A percentile compares a stretch with the other conserved stretches of the same genome.
Evolutionary conservation across 2,888 invertebrate species (phyloP).

Genomic region (Andrena camellia): DNA sequence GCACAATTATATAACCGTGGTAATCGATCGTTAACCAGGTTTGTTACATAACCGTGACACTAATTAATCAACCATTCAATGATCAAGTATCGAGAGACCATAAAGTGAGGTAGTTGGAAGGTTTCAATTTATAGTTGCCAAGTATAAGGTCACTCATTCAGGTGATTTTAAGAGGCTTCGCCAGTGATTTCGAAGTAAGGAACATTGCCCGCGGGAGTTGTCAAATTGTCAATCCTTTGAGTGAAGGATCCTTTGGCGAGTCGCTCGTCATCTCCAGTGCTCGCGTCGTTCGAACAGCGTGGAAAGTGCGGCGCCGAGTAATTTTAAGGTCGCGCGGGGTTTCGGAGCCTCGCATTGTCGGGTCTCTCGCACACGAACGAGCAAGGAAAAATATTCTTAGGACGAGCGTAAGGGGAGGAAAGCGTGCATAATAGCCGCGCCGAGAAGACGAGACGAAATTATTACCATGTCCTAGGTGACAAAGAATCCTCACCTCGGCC

Average conservation of each 20-base stretch:
- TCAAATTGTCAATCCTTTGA: neutral
- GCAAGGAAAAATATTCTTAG: slow-evolving; percentile 31
- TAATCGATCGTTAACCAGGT: no score
- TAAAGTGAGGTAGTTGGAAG: no score
- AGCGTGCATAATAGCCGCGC: slow-evolving; percentile 48
- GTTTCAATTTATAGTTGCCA: no score
- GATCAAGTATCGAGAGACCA: no score
- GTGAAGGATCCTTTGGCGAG: slow-evolving; percentile 7
- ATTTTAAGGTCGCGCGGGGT: slow-evolving; percentile 32
- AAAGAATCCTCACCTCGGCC: slow-evolving; percentile 69
- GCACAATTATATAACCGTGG: no score
- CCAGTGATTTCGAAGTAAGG: neutral
- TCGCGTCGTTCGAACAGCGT: neutral
- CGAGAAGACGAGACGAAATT: slow-evolving; percentile 62
- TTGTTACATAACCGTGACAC: no score
- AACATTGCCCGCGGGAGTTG: slow-evolving; percentile 3
- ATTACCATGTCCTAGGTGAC: slow-evolving; percentile 63
- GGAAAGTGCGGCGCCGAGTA: slow-evolving; percentile 12
- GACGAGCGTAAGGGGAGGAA: slow-evolving; percentile 31
- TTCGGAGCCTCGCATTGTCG: slow-evolving; percentile 44
- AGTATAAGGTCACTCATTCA: no score
- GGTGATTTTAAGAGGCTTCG: neutral
- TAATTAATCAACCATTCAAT: no score
- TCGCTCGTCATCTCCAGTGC: neutral
- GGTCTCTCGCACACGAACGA: slow-evolving; percentile 13